Evolutionary conservation across 2,888 invertebrate genomes (phyloP).

Genomic region (Dusona sp.): DNA sequence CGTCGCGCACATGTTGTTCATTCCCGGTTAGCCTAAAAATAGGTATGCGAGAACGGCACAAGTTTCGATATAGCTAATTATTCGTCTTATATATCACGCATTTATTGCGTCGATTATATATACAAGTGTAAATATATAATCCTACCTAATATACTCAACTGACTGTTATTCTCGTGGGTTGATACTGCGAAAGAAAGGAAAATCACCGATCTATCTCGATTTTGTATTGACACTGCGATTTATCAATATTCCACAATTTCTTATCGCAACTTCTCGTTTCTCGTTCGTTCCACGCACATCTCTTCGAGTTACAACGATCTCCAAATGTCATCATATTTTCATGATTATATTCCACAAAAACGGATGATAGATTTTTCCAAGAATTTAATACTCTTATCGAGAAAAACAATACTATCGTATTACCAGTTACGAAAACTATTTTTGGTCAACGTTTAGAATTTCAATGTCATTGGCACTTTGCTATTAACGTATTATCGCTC

Average conservation of each 20-base stretch:
- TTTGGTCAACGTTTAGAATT: background rate
- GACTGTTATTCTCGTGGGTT: constrained; percentile 20
- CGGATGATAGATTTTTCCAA: background rate
- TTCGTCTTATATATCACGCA: constrained; percentile 13
- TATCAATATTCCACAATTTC: constrained; percentile 30
- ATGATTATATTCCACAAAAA: background rate
- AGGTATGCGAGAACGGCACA: constrained; percentile 40
- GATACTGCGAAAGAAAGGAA: background rate
- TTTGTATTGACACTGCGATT: constrained; percentile 26
- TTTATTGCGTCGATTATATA: background rate
- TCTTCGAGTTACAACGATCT: background rate
- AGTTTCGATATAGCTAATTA: constrained; percentile 37
- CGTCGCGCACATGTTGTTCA: constrained; percentile 53
- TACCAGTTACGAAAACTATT: background rate
- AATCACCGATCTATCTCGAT: constrained; percentile 17
- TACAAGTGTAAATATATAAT: background rate
- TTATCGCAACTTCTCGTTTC: constrained; percentile 26
- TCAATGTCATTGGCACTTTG: constrained; percentile 6
- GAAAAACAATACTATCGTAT: background rate
- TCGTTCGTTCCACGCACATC: background rate
- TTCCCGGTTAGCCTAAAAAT: constrained; percentile 56
- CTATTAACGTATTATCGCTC: background rate
- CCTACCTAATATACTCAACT: background rate
- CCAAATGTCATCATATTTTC: background rate
- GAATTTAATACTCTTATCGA: background rate